These are phyloP conservation scores for Pogonocichla stellata DNA, from an alignment of 2,113 vertebrate species.

Conservation along the genomic window DNA sequence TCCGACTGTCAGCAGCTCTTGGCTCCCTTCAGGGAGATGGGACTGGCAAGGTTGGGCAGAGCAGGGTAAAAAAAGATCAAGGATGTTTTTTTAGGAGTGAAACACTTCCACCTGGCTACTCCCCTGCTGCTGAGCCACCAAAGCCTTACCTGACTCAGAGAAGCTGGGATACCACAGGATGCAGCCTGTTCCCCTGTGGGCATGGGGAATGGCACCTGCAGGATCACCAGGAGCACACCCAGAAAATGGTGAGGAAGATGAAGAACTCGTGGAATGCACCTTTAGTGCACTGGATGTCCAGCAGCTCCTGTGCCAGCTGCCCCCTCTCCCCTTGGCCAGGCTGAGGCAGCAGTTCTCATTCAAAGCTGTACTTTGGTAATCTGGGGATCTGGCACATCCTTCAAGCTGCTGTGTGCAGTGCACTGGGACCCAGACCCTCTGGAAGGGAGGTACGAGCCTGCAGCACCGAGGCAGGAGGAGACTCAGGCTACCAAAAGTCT, in stretches of 20 bases:
- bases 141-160: neutral
- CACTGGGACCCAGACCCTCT: neutral
- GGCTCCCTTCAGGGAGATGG: slow-evolving; percentile 46
- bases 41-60: slow-evolving; percentile 38
- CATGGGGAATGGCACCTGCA: neutral
- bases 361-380: neutral
- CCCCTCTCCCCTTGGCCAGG: neutral
- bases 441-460: neutral
- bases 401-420: neutral
- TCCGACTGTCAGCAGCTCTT: slow-evolving; percentile 59
- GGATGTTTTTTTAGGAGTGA: neutral
- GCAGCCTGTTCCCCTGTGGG: neutral
- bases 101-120: slow-evolving; percentile 3
- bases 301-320: neutral
- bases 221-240: neutral
- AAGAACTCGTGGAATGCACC: fast-evolving
- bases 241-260: neutral
- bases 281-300: neutral
- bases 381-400: neutral
- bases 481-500: neutral
- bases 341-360: neutral
- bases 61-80: slow-evolving; percentile 17
- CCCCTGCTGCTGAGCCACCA: neutral
- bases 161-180: neutral
- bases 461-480: neutral